phyloP scores from a whole-genome alignment of 2,888 invertebrate genomes.

The Aquatica leii region DNA sequence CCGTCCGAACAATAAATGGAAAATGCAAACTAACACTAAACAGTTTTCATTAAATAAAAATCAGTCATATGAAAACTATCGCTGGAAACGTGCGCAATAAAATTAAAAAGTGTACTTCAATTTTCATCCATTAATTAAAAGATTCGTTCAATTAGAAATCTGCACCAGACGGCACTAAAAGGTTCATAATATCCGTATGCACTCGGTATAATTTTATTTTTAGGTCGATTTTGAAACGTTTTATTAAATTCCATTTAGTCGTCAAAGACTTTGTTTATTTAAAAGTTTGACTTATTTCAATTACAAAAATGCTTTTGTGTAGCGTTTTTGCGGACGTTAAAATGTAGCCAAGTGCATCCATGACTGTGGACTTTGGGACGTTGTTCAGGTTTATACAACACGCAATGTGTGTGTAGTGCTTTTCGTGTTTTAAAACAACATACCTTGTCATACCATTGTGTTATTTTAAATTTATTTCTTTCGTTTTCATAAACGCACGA shows the following conservation, averaged over 20 bases:
- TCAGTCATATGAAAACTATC: slow-evolving; percentile 19
- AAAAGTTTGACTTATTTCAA: not conserved
- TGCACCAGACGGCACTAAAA: slow-evolving; percentile 10
- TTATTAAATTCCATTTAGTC: not conserved
- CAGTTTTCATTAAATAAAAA: slow-evolving; percentile 25
- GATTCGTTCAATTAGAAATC: slow-evolving; percentile 22
- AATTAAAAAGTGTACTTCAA: slow-evolving; percentile 15
- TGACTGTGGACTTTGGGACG: slow-evolving; percentile 19
- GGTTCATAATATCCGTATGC: not conserved
- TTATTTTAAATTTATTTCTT: not conserved
- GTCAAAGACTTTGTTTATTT: not conserved
- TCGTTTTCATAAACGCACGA: not conserved
- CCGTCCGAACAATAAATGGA: slow-evolving; percentile 18
- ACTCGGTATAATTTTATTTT: slow-evolving; percentile 8
- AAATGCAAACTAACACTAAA: slow-evolving; percentile 22
- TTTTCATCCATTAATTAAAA: slow-evolving; percentile 22
- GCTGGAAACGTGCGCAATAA: slow-evolving; percentile 8
- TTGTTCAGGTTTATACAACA: slow-evolving; percentile 28
- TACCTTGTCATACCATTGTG: not conserved
- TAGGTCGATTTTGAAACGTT: slow-evolving; percentile 2
- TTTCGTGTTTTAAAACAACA: slow-evolving; percentile 1
- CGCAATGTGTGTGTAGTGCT: slow-evolving; percentile 16
- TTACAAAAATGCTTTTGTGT: not conserved
- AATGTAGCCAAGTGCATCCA: slow-evolving; percentile 19
- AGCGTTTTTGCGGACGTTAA: slow-evolving; percentile 19